Evolutionary conservation across 2,888 invertebrate genomes (phyloP), one percentile per base, ranked within the genome.

Genomic region (Tiliacea aurago): DNA sequence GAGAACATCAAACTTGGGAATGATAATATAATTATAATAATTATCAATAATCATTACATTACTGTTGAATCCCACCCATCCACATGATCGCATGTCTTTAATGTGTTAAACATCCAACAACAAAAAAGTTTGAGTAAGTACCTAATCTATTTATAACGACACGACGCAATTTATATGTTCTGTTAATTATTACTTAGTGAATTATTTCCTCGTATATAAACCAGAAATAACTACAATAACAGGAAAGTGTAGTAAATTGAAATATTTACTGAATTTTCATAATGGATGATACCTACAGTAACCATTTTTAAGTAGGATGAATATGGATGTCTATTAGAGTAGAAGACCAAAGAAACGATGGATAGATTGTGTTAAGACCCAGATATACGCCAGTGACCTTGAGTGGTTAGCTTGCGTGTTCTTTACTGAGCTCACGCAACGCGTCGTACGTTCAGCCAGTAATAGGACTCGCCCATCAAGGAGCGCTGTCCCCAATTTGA

Each of bases 131-230:
- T n/a, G 6, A 9, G 33, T 33, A 49, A 55, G 6, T 75, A 56
- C 33, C 15, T 62, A 56, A 79, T 55, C 6, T 78, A n/a, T 61
- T 69, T 51, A 51, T 55, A 74, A 77, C 49, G 51, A 79, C 41
- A 28, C 47, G 23, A 33, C 33, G 47, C 51, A 78, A 66, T 67
- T 68, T 74, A 64, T 45, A 59, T 68, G 45, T 55, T 73, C 28
- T 15, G 58, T 55, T 73, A 55, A 59, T 49, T 58, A 33, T 64
- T 64, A 59, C 45, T 65, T 47, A 55, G 33, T 47, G 47, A 56
- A 55, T 28, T 72, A 53, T 78, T 75, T 78, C 78, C 80, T 78
- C 15, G 33, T 75, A 10, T 20, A 37, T 20, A 41, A 55, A 49
- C 11, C 59, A 74, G 23, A 55, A 67, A 55, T 68, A 68, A 79